phyloP scores from a whole-genome alignment of 2,888 invertebrate genomes.

The Agrypnus murinus region DNA sequence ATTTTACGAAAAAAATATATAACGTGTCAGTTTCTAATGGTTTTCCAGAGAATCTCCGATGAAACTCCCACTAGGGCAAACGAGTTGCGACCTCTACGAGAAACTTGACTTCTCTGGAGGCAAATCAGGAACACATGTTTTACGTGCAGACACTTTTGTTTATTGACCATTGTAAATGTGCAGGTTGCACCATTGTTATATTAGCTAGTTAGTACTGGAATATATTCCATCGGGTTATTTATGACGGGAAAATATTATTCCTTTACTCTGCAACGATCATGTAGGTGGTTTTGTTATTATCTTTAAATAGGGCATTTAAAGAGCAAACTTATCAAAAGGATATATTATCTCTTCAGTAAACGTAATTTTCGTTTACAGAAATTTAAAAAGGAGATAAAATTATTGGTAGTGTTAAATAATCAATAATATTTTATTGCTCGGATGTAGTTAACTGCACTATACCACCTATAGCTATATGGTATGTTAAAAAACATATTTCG shows the following conservation, averaged over 20 bases:
- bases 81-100: conserved; percentile 1
- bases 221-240: conserved; percentile 51
- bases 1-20: conserved; percentile 30
- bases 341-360: too few relatives aligned
- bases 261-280: conserved; percentile 43
- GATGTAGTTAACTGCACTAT: too few relatives aligned
- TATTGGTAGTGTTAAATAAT: too few relatives aligned
- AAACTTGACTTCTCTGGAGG: conserved; percentile 19
- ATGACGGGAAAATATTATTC: conserved; percentile 46
- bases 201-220: conserved; percentile 52
- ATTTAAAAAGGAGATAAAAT: too few relatives aligned
- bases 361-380: too few relatives aligned
- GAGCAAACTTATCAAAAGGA: too few relatives aligned
- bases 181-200: conserved; percentile 55
- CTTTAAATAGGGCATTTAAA: too few relatives aligned
- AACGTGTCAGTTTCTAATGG: conserved; percentile 3
- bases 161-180: conserved; percentile 54
- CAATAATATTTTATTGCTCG: too few relatives aligned
- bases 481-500: conserved; percentile 9
- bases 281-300: conserved; percentile 38
- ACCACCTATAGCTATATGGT: too few relatives aligned
- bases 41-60: neutral
- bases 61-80: conserved; percentile 3
- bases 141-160: conserved; percentile 52
- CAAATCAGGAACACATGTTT: conserved; percentile 53